Evolutionary conservation across 2,888 invertebrate genomes (phyloP), one percentile per base, ranked within the genome.

Genomic region (Zaprionus obscuricornis): DNA sequence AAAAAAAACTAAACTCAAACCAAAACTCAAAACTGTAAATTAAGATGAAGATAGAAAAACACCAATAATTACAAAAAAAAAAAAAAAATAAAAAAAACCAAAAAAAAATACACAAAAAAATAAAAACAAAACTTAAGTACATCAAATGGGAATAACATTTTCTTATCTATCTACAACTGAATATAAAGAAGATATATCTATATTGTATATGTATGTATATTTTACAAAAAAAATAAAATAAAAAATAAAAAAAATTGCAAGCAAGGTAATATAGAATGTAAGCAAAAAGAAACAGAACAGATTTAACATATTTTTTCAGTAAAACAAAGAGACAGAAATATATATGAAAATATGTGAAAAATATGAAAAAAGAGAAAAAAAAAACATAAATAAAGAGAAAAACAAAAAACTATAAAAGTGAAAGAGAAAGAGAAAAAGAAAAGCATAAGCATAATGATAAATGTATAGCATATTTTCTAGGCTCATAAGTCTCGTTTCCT

Each of bases 241-340:
- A 18, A 49, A 46, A 40, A 5, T 37, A 27, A 37, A 51, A 31
- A 49, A 36, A 67, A 66, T 31, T 54, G n/a, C n/a, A 76, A 75
- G 42, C 46, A 52, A 78, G 52, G 40, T 60, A 82, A 74, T 31
- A 51, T 75, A 75, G 77, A 10, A n/a, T 29, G 8, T 75, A 79
- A 75, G 75, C 60, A 63, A 59, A 56, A 66, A 56, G 50, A 26
- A 42, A 46, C 26, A 16, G 58, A 58, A 68, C 55, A 74, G 55
- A 73, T n/a, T 57, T 16, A 42, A 77, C 66, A 83, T 87, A 87
- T 86, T 87, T 86, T 86, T 87, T 71, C 87, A 87, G 60, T 54
- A 46, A 68, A 47, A 46, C 27, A 37, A 72, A 70, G 69, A 56
- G 52, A 46, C n/a, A 8, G 24, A 45, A 24, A 29, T 20, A 52